Evolutionary conservation across 2,888 invertebrate species (phyloP).

Genomic region (Campaea margaritaria): DNA sequence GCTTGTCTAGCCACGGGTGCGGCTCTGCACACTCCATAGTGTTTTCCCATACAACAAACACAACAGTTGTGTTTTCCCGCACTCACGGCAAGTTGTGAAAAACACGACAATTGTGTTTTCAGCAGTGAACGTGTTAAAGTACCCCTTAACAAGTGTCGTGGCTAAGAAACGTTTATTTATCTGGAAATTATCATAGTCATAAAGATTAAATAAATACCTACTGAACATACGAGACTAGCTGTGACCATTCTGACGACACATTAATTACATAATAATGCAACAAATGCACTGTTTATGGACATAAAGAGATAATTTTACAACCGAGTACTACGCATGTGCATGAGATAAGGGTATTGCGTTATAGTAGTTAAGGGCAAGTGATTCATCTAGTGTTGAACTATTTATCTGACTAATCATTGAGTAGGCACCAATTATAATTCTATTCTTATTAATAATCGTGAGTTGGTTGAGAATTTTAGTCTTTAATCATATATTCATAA

Average conservation of each 20-base stretch:
- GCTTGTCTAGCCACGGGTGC: too few species aligned
- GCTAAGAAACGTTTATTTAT: too few species aligned
- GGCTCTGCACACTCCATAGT: too few species aligned
- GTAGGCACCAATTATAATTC: neutral
- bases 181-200: neutral
- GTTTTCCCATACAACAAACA: too few species aligned
- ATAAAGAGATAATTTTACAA: slow-evolving; percentile 58
- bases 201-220: neutral
- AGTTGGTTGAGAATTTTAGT: too few species aligned
- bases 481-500: too few species aligned
- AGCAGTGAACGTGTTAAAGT: too few species aligned
- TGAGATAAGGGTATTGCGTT: slow-evolving; percentile 56
- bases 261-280: slow-evolving; percentile 21
- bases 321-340: slow-evolving; percentile 46
- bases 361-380: slow-evolving; percentile 50
- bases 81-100: too few species aligned
- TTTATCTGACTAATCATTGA: neutral
- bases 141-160: too few species aligned
- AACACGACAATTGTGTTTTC: too few species aligned
- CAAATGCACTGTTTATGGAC: slow-evolving; percentile 14
- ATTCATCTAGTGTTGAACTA: slow-evolving; percentile 8
- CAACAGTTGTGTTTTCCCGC: too few species aligned
- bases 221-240: neutral
- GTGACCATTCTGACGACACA: slow-evolving; percentile 6
- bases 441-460: too few species aligned